Conservation (phyloP, 2,113 vertebrate species). For the Cercopithecus mona region DNA sequence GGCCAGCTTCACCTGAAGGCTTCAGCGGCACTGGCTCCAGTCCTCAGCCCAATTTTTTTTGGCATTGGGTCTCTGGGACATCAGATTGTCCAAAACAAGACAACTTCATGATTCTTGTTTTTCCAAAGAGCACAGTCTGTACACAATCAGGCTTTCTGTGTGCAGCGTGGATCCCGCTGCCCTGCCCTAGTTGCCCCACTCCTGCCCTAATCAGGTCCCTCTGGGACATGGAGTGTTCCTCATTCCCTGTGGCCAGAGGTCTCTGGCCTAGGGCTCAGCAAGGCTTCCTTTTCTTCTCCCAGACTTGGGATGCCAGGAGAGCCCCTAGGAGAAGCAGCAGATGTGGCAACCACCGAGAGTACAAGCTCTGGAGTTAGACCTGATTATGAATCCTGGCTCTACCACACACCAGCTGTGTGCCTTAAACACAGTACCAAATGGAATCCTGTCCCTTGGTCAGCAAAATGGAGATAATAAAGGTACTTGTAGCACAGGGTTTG, state of each 20-base stretch:
- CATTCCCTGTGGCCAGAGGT: background rate
- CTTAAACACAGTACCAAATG: background rate
- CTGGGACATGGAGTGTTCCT: background rate
- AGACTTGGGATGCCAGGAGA: background rate
- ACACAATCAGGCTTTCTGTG: conserved; percentile 58
- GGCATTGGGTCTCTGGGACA: conserved; percentile 56
- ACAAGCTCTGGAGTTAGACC: background rate
- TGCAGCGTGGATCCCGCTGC: background rate
- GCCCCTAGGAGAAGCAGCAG: background rate
- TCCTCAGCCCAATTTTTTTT: background rate
- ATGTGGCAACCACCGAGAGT: background rate
- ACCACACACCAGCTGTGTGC: background rate
- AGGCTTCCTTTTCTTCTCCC: background rate
- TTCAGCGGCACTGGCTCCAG: background rate
- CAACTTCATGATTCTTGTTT: conserved; percentile 39
- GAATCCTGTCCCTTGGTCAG: background rate
- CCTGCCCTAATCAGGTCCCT: background rate
- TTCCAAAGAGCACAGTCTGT: conserved; percentile 56
- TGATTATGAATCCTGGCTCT: background rate
- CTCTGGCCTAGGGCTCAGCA: background rate
- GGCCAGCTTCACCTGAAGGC: conserved; percentile 41
- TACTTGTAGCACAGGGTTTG: background rate
- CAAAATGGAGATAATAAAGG: background rate
- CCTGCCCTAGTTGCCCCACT: background rate
- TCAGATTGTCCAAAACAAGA: conserved; percentile 65